These are phyloP conservation scores for Neolamprologus variostigma DNA, from an alignment of 2,113 vertebrate species.

Conservation along the genomic window DNA sequence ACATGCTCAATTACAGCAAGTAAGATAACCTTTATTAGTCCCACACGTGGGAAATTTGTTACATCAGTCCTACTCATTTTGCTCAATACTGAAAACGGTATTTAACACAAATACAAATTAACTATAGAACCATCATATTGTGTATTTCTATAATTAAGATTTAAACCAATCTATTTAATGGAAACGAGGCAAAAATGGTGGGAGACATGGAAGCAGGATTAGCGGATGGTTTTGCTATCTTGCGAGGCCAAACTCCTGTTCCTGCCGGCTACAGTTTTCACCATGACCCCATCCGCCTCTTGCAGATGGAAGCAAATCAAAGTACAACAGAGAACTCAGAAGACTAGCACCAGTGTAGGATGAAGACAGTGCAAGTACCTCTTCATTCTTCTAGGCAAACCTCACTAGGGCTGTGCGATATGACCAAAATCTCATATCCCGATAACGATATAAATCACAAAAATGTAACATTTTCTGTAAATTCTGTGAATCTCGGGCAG, in stretches of 20 bases:
- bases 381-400: neutral
- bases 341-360: neutral
- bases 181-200: neutral
- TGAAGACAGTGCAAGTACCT: neutral
- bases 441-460: no score
- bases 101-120: neutral
- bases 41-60: neutral
- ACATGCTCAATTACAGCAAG: neutral
- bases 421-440: no score
- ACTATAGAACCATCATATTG: rapidly evolving
- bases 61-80: neutral
- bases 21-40: neutral
- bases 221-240: rapidly evolving
- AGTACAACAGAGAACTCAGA: neutral
- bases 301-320: neutral
- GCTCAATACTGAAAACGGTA: neutral
- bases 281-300: rapidly evolving
- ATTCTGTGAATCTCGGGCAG: rapidly evolving
- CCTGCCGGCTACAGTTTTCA: neutral
- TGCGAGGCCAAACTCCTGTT: neutral
- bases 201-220: neutral
- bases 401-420: neutral
- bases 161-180: neutral
- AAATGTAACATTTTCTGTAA: no score
- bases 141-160: neutral